Percentiles rank a stretch among this genome's conserved stretches.
Evolutionary conservation across 2,113 vertebrate genomes (phyloP).

Genomic region (Gobio gobio): DNA sequence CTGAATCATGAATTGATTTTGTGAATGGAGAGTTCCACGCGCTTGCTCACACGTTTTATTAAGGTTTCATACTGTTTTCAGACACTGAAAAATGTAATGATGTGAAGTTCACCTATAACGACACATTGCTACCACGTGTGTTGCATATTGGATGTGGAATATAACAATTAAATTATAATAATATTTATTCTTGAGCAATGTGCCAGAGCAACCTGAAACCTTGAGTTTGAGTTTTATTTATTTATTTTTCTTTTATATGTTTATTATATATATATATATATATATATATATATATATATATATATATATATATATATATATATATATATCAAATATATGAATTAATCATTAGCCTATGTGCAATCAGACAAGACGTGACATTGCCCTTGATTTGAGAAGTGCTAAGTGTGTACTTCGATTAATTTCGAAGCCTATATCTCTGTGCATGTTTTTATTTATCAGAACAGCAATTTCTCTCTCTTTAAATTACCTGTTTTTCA

Average conservation of each 20-base stretch:
- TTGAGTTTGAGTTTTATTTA: not conserved
- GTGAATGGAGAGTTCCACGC: not conserved
- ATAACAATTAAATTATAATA: not conserved
- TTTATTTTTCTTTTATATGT: no score
- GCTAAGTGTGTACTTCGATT: not conserved
- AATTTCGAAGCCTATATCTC: not conserved
- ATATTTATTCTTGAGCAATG: not conserved
- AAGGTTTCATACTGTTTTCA: not conserved
- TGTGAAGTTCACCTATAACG: not conserved
- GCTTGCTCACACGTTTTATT: not conserved
- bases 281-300: no score
- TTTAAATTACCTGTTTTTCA: not conserved
- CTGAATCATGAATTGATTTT: constrained; percentile 3
- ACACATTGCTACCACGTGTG: not conserved
- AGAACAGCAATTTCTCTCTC: not conserved
- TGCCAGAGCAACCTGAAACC: not conserved
- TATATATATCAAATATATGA: no score
- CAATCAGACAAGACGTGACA: not conserved
- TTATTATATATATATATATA: no score
- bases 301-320: no score
- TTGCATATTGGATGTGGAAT: not conserved
- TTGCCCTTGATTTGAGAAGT: not conserved
- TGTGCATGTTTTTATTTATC: not conserved
- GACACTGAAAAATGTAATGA: not conserved
- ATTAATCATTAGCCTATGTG: not conserved